Evolutionary conservation across 2,888 invertebrate species (phyloP), one percentile per base, ranked within the genome.

Genomic region (Dilophus febrilis): DNA sequence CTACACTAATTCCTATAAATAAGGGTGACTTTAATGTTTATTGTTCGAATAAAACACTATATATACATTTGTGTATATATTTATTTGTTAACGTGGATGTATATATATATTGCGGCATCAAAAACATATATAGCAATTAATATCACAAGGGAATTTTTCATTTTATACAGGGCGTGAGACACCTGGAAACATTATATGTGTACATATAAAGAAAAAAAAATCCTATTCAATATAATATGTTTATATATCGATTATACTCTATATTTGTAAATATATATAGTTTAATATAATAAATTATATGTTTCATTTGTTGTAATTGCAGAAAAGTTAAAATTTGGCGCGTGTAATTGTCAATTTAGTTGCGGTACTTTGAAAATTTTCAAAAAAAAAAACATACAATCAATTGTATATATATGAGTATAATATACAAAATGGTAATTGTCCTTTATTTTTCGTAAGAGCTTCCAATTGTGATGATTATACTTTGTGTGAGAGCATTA

Each of bases 261-360:
- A n/a, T n/a, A n/a, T n/a, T n/a, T n/a, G n/a, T n/a, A n/a, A n/a
- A n/a, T n/a, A n/a, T n/a, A n/a, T n/a, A n/a, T n/a, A n/a, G n/a
- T n/a, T n/a, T n/a, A n/a, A n/a, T n/a, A n/a, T n/a, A n/a, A n/a
- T n/a, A n/a, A n/a, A n/a, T n/a, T n/a, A 22, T 22, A 22, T 22
- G 8, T 6, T 6, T 32, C 14, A 10, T 32, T 32, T 13, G 8
- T 32, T 10, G 17, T 32, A 30, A 30, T 30, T 16, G 13, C 16
- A 14, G 45, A 47, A 50, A 57, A 51, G 53, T 48, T 50, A 52
- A 58, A 61, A 59, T 60, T 61, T 59, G 59, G 58, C 57, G 61
- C 61, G 57, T 61, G 57, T 60, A 61, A 61, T 60, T 58, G 54
- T 50, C 47, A 49, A 57, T 58, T 59, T 48, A n/a, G 58, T 52